These are phyloP conservation scores for Epicauta chinensis DNA, from an alignment of 1,140 invertebrate genomes.

Conservation along the genomic window DNA sequence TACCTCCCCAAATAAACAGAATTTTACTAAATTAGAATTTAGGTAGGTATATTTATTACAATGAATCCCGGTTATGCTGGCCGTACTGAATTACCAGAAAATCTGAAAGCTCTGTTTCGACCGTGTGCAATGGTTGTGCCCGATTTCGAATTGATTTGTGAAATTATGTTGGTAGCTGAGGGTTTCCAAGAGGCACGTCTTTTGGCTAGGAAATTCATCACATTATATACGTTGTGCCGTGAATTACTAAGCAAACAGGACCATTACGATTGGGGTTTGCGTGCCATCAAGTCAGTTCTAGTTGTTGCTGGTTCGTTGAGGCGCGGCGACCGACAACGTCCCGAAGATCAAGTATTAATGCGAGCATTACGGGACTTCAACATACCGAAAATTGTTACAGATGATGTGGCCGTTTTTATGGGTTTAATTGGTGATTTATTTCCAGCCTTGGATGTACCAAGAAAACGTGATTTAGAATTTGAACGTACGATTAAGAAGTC, in stretches of 20 bases:
- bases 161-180: constrained; percentile 91
- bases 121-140: constrained; percentile 94
- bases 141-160: constrained; percentile 87
- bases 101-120: constrained; percentile 64
- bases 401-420: constrained; percentile 86
- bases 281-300: constrained; percentile 88
- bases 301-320: constrained; percentile 80
- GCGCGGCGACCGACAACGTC: constrained; percentile 59
- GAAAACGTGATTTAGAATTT: constrained; percentile 76
- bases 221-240: constrained; percentile 79
- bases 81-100: constrained; percentile 65
- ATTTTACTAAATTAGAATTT: constrained; percentile 1
- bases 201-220: constrained; percentile 87
- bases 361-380: constrained; percentile 88
- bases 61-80: constrained; percentile 92
- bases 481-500: constrained; percentile 73
- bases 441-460: constrained; percentile 80
- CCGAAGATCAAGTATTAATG: constrained; percentile 75
- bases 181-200: constrained; percentile 83
- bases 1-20: too few relatives aligned
- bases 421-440: constrained; percentile 86
- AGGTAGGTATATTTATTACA: constrained; percentile 86
- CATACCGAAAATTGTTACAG: constrained; percentile 86
- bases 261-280: constrained; percentile 91
- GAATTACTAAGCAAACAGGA: constrained; percentile 89